These are phyloP conservation scores for Empis stercorea DNA, from an alignment of 2,888 invertebrate species.

Conservation along the genomic window DNA sequence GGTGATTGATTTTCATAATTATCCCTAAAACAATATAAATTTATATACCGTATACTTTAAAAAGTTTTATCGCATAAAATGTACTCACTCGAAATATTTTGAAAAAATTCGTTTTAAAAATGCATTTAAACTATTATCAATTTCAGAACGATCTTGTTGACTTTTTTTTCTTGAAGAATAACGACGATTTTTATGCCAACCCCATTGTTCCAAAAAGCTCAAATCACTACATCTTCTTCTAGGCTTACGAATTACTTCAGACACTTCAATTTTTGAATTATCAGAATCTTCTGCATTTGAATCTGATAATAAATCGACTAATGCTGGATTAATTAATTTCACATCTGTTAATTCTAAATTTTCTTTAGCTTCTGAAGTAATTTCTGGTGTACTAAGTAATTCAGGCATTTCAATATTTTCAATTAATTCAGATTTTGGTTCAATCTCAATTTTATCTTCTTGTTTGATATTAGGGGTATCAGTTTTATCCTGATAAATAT, in stretches of 20 bases:
- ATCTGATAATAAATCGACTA: conserved; percentile 7
- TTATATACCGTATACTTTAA: background rate
- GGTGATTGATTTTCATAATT: conserved; percentile 20
- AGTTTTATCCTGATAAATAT: conserved; percentile 29
- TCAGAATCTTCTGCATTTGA: conserved; percentile 17
- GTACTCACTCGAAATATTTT: conserved; percentile 21
- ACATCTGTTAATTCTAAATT: conserved; percentile 15
- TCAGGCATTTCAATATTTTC: conserved; percentile 4
- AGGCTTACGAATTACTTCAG: conserved; percentile 25
- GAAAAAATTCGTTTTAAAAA: conserved; percentile 21
- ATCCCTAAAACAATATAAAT: conserved; percentile 12
- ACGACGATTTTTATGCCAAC: conserved; percentile 47
- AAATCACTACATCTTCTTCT: conserved; percentile 61
- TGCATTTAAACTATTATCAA: conserved; percentile 23
- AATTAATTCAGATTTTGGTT: conserved; percentile 14
- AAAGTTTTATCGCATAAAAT: no score
- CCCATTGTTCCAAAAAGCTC: conserved; percentile 62
- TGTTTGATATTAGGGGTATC: conserved; percentile 30
- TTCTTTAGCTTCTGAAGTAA: conserved; percentile 12
- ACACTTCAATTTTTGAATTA: conserved; percentile 19
- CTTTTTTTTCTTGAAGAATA: conserved; percentile 24
- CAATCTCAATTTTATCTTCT: conserved; percentile 27
- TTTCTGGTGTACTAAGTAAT: conserved; percentile 16
- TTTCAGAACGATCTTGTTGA: conserved; percentile 21
- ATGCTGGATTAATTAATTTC: conserved; percentile 14